Conservation (phyloP, 2,797 vertebrate species). For the Scyliorhinus canicula region DNA sequence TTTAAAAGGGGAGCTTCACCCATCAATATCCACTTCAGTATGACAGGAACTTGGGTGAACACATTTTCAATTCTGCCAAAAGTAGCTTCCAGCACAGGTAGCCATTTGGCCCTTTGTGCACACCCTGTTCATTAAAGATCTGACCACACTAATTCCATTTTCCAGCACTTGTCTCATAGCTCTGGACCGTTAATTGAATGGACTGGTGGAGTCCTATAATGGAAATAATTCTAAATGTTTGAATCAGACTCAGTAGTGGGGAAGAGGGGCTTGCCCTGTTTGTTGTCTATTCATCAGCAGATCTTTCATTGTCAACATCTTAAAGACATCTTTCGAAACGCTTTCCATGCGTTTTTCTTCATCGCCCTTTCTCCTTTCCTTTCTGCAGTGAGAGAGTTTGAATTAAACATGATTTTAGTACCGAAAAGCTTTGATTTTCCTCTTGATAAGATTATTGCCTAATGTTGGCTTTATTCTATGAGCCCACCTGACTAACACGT, state of each 20-base stretch:
- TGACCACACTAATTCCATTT: too few species aligned
- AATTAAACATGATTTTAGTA: background rate
- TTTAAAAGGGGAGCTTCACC: background rate
- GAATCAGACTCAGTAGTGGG: background rate
- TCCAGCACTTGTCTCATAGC: too few species aligned
- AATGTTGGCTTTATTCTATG: background rate
- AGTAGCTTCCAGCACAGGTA: background rate
- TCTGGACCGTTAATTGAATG: background rate
- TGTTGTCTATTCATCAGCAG: background rate
- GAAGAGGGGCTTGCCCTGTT: background rate
- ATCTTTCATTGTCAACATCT: background rate
- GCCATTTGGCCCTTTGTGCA: too few species aligned
- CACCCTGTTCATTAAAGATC: too few species aligned
- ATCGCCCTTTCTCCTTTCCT: background rate
- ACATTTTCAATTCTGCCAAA: background rate
- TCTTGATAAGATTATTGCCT: background rate
- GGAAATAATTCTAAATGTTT: background rate
- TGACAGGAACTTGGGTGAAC: background rate
- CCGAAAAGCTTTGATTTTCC: background rate
- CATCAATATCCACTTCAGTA: background rate
- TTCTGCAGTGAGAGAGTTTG: background rate
- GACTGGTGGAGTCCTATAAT: background rate
- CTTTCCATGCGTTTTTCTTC: background rate
- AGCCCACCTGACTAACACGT: background rate
- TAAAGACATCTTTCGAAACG: background rate